Evolutionary conservation across 2,113 vertebrate genomes (phyloP).

Genomic region (Gopherus evgoodei): DNA sequence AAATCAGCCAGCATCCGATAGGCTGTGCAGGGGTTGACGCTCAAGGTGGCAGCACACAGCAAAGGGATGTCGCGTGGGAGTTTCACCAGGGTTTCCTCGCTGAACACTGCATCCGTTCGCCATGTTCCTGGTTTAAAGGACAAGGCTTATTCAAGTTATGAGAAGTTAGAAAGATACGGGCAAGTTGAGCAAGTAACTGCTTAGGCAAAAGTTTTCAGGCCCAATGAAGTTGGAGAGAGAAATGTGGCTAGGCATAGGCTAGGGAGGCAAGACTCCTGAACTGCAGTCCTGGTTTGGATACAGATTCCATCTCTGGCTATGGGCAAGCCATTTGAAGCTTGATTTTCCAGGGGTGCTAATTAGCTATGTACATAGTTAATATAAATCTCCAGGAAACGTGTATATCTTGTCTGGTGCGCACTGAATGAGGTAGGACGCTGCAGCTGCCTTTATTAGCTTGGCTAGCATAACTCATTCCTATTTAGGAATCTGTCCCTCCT

Average conservation of each 20-base stretch:
- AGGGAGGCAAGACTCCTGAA: not conserved
- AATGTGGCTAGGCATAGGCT: not conserved
- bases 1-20: slow-evolving; percentile 93
- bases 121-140: slow-evolving; percentile 86
- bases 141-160: not conserved
- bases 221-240: not conserved
- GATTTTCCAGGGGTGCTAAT: not conserved
- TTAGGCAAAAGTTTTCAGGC: not conserved
- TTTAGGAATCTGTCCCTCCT: not conserved
- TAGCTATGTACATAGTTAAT: not conserved
- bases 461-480: not conserved
- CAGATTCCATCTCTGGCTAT: not conserved
- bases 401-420: not conserved
- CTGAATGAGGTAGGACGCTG: not conserved
- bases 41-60: slow-evolving; percentile 88
- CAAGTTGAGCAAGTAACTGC: not conserved
- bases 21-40: slow-evolving; percentile 95
- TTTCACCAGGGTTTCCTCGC: slow-evolving; percentile 78
- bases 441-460: not conserved
- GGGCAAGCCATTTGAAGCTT: not conserved
- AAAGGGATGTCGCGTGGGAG: slow-evolving; percentile 88
- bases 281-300: not conserved
- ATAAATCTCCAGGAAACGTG: not conserved
- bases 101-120: slow-evolving; percentile 84
- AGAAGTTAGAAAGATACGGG: not conserved